Conservation (phyloP, 2,113 vertebrate species). For the Cairina moschata region DNA sequence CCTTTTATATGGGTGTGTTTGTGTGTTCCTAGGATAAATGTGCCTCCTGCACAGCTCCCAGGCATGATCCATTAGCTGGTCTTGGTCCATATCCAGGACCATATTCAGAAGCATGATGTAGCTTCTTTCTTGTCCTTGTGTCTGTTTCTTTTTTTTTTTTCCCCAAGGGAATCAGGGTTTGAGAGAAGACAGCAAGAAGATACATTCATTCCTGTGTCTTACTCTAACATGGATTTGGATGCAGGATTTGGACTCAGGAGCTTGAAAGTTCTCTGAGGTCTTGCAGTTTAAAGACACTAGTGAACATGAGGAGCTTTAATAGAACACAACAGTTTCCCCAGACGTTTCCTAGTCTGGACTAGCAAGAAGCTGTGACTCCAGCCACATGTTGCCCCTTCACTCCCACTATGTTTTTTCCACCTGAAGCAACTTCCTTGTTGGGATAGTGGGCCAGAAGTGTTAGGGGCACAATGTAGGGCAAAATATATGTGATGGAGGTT, state of each 20-base stretch:
- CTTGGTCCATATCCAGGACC: not conserved
- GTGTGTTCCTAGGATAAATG: accelerated
- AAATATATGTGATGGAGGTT: not conserved
- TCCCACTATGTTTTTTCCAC: not conserved
- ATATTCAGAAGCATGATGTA: not conserved
- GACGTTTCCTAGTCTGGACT: accelerated
- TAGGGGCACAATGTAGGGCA: not conserved
- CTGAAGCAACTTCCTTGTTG: not conserved
- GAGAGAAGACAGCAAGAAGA: not conserved
- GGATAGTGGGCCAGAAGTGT: not conserved
- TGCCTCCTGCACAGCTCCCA: not conserved
- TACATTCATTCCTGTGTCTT: not conserved
- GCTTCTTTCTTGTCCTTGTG: not conserved
- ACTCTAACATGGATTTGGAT: not conserved
- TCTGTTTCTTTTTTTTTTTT: not conserved
- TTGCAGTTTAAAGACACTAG: not conserved
- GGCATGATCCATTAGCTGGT: not conserved
- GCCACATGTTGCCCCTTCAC: not conserved
- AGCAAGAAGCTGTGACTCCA: not conserved
- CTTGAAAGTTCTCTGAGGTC: not conserved
- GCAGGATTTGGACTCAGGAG: not conserved
- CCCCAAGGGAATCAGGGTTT: not conserved
- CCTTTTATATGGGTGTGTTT: not conserved
- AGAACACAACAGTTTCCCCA: not conserved
- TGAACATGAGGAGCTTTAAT: not conserved